Conservation (phyloP, 2,888 invertebrate species). For the Drosophila helvetica region DNA sequence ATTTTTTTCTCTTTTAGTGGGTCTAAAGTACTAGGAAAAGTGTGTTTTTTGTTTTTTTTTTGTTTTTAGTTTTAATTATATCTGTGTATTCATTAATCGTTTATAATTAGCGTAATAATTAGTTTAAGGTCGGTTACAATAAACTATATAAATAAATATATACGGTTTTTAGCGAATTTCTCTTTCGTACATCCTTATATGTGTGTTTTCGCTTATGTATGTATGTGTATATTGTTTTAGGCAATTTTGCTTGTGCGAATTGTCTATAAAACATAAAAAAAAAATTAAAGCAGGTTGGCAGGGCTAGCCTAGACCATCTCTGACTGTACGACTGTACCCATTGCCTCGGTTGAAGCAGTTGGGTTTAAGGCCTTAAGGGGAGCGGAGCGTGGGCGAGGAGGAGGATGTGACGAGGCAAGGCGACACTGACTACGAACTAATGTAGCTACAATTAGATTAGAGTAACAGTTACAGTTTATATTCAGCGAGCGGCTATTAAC, state of each 20-base stretch:
- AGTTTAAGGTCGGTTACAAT: conserved; percentile 66
- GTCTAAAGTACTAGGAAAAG: conserved; percentile 71
- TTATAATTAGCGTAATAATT: conserved; percentile 72
- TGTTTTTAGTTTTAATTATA: conserved; percentile 14
- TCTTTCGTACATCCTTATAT: conserved; percentile 14
- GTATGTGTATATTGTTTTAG: conserved; percentile 28
- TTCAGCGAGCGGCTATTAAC: neutral
- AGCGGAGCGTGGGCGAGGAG: neutral
- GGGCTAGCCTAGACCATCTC: neutral
- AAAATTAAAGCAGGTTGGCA: conserved; percentile 11
- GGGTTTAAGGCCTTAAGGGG: neutral
- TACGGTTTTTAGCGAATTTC: conserved; percentile 34
- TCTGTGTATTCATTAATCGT: conserved; percentile 43
- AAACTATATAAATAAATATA: conserved; percentile 76
- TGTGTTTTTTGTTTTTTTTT: conserved; percentile 37
- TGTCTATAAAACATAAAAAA: conserved; percentile 19
- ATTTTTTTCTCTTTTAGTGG: conserved; percentile 11
- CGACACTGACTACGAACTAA: conserved; percentile 42
- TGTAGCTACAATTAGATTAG: conserved; percentile 22
- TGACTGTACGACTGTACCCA: conserved; percentile 1
- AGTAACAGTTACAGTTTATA: conserved; percentile 7
- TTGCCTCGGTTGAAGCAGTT: neutral
- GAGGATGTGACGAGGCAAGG: conserved; percentile 22
- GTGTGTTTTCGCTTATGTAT: conserved; percentile 43
- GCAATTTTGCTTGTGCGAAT: conserved; percentile 16